phyloP scores from a whole-genome alignment of 2,113 vertebrate genomes.

The Axis porcinus region DNA sequence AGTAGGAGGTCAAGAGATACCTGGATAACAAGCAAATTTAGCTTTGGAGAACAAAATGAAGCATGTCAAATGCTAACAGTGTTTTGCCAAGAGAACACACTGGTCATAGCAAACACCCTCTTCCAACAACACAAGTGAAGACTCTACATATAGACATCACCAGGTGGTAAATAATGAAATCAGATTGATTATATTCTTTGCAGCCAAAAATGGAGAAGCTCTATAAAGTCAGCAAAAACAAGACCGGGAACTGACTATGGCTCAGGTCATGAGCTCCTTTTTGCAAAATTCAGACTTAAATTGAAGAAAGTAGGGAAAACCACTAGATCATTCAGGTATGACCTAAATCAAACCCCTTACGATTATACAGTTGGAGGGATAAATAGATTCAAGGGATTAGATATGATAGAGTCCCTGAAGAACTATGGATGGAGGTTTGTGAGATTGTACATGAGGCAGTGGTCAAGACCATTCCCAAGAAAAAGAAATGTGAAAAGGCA shows the following conservation, averaged over 20 bases:
- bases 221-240: not conserved
- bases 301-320: not conserved
- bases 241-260: not conserved
- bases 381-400: no score
- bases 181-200: not conserved
- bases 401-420: no score
- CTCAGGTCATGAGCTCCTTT: not conserved
- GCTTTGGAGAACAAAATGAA: not conserved
- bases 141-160: not conserved
- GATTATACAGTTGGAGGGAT: no score
- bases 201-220: not conserved
- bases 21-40: not conserved
- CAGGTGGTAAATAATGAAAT: not conserved
- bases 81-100: not conserved
- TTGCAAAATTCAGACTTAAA: not conserved
- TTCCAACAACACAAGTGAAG: not conserved
- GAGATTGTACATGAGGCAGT: no score
- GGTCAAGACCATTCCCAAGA: no score
- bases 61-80: not conserved
- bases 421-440: no score
- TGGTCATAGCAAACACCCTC: not conserved
- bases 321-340: not conserved
- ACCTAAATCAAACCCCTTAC: not conserved
- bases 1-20: not conserved
- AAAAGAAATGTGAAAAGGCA: no score